Base-by-base conservation (phyloP, 2,797 vertebrate genomes). In the Acanthopagrus latus region DNA sequence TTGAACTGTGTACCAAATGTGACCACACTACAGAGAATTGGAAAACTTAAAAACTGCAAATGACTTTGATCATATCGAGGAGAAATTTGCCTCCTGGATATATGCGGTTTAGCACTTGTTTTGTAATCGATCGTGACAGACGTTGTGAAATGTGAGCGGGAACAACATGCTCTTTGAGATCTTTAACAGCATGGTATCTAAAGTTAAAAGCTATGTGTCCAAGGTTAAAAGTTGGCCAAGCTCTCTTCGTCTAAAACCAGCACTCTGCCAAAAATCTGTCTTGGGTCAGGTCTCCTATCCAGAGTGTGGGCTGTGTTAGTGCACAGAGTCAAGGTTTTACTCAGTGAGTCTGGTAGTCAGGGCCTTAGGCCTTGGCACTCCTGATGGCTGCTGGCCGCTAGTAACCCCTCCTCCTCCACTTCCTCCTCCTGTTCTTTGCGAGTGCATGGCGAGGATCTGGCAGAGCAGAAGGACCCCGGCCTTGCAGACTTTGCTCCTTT, bases 281-380 rank as follows among this genome's bases (percentile, higher is more conserved):
- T 84, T 87, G 80, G 93, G 92, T 93, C 94, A 92, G 71, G 77
- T 85, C 89, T 92, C 81, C 76, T 67, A 91, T 93, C 86, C 88
- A 92, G 85, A 93, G 91, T 90, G 93, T 93, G 88, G 92, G 91
- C 89, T 92, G 90, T 74, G 87, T 83, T 88, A 78, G 87, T 89
- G 88, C 85, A 88, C 80, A 74, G 85, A 93, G 91, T 94, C 91
- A 91, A 92, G 90, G 90, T 92, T 93, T 89, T 86, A 84, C 89
- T 89, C 88, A 86, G 76, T 66, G 60, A 92, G 82, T 91, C 88
- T 92, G 71, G 82, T 81, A 69, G 86, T 89, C 73, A 76, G 78
- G 87, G 91, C 95, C 95, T 86, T 82, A 2, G 94, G 94, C 90
- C 85, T 91, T 91, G 91, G 92, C 91, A 89, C 81, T 86, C 68